Base-by-base conservation (phyloP, 2,113 vertebrate genomes). In the Hemicordylus capensis region DNA sequence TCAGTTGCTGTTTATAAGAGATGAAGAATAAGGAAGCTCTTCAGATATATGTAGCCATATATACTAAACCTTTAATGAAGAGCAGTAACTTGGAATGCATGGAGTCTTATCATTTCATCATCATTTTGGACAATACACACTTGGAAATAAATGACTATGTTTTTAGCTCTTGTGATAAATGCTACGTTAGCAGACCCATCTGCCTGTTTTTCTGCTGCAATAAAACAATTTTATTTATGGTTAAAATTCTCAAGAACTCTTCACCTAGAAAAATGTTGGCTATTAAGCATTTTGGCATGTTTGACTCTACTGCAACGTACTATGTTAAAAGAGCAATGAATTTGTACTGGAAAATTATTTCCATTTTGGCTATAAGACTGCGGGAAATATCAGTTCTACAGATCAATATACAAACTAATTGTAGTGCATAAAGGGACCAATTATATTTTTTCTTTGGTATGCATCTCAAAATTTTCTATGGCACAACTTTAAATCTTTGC, bases 381-480 rank as follows among this genome's bases (percentile, higher is more conserved):
- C 66, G 88, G 82, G 81, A 74, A 91, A 83, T 90, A 70, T 91
- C 92, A 90, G 86, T 90, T 86, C 76, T 85, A 80, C 67, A 90
- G 84, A 80, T 80, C 93, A 81, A 81, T 89, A 93, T 92, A 88
- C 88, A 92, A 92, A 89, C 79, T 84, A 88, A 92, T 92, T 87
- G 93, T 88, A 85, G n/a, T 87, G 85, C 91, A 93, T 67, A 0
- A 80, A 90, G 93, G 87, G 93, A 92, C 87, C 90, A 94, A 93
- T 94, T 94, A 63, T 15, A 63, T 46, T 0, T 5, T 66, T 82
- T 81, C 88, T 90, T 58, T 90, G 74, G 66, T 93, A 12, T 87
- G 91, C 76, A 17, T 66, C 42, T 59, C 78, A 86, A 78, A 72
- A 56, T 88, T 94, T 81, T 66, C 70, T 78, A 46, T 14, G 69